Conservation (phyloP, 1,140 invertebrate genomes). For the Melanaphis sacchari region DNA sequence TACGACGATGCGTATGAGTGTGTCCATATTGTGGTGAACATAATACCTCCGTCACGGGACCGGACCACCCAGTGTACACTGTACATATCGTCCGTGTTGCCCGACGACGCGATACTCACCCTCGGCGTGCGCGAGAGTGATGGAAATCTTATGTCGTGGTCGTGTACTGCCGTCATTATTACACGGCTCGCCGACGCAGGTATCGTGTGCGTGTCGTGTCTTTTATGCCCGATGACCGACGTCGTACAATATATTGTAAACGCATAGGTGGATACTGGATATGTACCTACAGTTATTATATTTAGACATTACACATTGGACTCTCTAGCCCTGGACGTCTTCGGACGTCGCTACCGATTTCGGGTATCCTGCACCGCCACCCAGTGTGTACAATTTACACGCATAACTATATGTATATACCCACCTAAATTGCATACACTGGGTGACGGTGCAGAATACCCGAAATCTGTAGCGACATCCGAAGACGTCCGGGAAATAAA, state of each 20-base stretch:
- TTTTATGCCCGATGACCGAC: neutral
- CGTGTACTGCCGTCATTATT: neutral
- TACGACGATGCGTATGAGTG: neutral
- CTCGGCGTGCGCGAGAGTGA: neutral
- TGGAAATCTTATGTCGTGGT: neutral
- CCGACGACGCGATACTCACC: neutral
- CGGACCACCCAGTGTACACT: constrained; percentile 2
- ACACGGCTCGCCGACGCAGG: neutral
- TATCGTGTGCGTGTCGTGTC: neutral
- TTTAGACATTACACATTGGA: too few species aligned
- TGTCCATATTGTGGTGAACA: neutral
- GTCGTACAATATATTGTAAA: neutral
- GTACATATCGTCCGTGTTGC: neutral
- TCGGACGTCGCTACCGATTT: too few species aligned
- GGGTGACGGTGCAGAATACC: neutral
- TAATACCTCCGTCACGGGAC: neutral
- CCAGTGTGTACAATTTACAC: too few species aligned
- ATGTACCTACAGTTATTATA: neutral
- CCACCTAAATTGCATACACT: neutral
- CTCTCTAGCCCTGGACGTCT: too few species aligned
- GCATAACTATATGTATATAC: too few species aligned
- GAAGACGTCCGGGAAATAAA: neutral
- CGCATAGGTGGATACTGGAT: neutral
- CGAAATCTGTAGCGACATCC: neutral
- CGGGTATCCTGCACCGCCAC: too few species aligned